Conservation (phyloP, 2,888 invertebrate genomes). For the Thysanoteuthis rhombus region DNA sequence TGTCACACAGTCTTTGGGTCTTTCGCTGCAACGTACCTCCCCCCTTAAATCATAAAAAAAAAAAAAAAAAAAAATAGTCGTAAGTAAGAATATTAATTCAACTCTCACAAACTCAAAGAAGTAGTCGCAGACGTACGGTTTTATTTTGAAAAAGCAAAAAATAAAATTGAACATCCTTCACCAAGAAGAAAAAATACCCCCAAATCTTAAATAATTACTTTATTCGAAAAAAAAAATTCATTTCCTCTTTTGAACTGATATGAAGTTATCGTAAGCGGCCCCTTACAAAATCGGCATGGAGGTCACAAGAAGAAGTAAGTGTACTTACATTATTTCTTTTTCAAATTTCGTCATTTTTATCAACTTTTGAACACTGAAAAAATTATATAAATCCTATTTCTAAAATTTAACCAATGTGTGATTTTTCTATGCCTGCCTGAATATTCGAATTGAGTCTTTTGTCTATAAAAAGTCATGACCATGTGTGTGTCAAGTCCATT, state of each 20-base stretch:
- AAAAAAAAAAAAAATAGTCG: not conserved
- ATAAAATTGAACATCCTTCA: not conserved
- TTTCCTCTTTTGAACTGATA: not conserved
- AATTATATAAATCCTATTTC: not conserved
- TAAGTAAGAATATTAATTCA: not conserved
- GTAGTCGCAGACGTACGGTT: not conserved
- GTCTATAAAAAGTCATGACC: not conserved
- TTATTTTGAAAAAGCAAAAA: not conserved
- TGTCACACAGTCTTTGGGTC: not conserved
- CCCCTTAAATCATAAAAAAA: not conserved
- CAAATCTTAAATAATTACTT: not conserved
- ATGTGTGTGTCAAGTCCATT: not conserved
- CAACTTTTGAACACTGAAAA: not conserved
- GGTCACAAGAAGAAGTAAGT: slow-evolving; percentile 48
- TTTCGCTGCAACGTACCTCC: not conserved
- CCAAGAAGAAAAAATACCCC: not conserved
- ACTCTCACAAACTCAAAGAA: not conserved
- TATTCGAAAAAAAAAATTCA: not conserved
- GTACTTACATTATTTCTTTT: not conserved
- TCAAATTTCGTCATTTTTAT: not conserved
- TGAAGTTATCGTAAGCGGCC: slow-evolving; percentile 38
- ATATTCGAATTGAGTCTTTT: not conserved
- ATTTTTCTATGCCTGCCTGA: not conserved
- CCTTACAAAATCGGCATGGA: slow-evolving; percentile 44
- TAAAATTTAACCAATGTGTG: not conserved